Conservation (phyloP, 2,888 invertebrate species). For the Athalia cordata region DNA sequence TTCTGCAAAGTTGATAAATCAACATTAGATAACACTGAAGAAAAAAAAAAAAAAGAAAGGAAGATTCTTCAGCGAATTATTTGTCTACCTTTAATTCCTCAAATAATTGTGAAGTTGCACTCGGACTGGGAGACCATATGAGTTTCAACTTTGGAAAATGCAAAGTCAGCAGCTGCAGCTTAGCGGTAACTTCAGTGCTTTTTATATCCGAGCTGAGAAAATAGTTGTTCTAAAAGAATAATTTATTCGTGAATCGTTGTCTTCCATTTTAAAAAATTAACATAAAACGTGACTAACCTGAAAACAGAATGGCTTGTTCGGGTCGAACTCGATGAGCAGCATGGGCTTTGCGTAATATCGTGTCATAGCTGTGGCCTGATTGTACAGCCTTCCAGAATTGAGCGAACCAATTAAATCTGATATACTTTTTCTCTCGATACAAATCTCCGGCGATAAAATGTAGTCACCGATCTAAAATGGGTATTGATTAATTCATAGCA, state of each 20-base stretch:
- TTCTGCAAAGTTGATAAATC: constrained; percentile 74
- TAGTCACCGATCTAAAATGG: constrained; percentile 92
- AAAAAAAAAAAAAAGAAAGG: constrained; percentile 25
- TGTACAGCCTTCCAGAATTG: constrained; percentile 95
- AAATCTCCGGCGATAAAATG: constrained; percentile 96
- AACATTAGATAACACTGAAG: constrained; percentile 11
- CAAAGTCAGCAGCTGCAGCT: constrained; percentile 93
- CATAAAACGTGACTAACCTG: constrained; percentile 77
- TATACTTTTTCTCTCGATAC: constrained; percentile 97
- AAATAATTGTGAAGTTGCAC: constrained; percentile 96
- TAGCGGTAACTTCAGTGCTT: constrained; percentile 87
- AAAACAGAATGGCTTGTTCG: constrained; percentile 92
- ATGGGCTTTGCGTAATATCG: constrained; percentile 91
- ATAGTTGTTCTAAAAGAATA: constrained; percentile 81
- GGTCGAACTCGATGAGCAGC: constrained; percentile 96
- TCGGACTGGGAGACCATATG: constrained; percentile 97
- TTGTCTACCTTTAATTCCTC: constrained; percentile 89
- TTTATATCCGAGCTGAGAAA: constrained; percentile 86
- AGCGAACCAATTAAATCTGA: constrained; percentile 97
- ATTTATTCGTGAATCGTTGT: background rate
- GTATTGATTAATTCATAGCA: constrained; percentile 5
- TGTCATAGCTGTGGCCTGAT: constrained; percentile 96
- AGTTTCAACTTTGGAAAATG: constrained; percentile 95
- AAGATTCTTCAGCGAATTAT: background rate
- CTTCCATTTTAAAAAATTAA: background rate